These are phyloP conservation scores for Pseudorasbora parva DNA, from an alignment of 2,113 vertebrate species.

Conservation along the genomic window DNA sequence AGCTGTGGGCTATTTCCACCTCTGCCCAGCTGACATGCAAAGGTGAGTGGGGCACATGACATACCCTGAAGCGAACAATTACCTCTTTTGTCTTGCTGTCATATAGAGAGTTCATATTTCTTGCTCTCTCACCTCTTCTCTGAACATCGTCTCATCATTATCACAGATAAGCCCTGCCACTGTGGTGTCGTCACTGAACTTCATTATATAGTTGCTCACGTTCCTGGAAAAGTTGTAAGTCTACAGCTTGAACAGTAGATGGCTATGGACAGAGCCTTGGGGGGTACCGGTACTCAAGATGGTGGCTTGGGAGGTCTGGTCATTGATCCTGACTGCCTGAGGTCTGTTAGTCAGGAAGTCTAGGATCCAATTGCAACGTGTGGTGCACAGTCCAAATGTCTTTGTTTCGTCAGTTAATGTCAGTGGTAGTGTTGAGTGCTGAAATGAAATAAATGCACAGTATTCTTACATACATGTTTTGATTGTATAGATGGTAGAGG, in stretches of 20 bases:
- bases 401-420: not conserved
- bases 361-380: slow-evolving; percentile 12
- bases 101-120: slow-evolving; percentile 7
- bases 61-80: slow-evolving; percentile 24
- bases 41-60: not conserved
- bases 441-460: not conserved
- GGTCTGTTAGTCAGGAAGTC: slow-evolving; percentile 37
- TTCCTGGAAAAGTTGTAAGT: slow-evolving; percentile 4
- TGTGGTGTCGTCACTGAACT: not conserved
- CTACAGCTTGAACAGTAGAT: slow-evolving; percentile 1
- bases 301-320: slow-evolving; percentile 20
- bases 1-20: not conserved
- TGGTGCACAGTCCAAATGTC: slow-evolving; percentile 3
- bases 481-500: not conserved
- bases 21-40: not conserved
- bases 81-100: not conserved
- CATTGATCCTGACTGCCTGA: slow-evolving; percentile 25
- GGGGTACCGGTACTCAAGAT: not conserved
- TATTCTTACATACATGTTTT: not conserved
- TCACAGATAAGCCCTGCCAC: slow-evolving; percentile 9
- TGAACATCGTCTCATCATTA: slow-evolving; percentile 2
- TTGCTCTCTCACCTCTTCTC: slow-evolving; percentile 12
- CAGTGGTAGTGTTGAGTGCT: slow-evolving; percentile 2
- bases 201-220: not conserved
- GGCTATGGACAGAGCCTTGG: slow-evolving; percentile 17